A percentile compares a stretch with the other conserved stretches of the same genome.
Evolutionary conservation across 2,888 invertebrate species (phyloP).

Genomic region (Lymantria monacha): DNA sequence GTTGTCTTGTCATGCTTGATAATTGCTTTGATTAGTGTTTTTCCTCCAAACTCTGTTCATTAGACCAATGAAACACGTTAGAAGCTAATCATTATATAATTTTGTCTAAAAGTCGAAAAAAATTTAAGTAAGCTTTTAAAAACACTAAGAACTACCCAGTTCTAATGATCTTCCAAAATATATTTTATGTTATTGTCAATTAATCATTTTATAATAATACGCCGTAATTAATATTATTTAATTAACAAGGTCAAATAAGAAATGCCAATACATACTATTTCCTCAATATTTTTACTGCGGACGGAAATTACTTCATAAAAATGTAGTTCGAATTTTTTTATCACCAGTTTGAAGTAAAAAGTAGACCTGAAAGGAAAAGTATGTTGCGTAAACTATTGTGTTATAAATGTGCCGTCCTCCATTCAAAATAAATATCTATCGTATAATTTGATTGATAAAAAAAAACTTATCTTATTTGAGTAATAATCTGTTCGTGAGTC

Average conservation of each 20-base stretch:
- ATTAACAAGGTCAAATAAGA: not conserved
- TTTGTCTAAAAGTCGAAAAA: too few species aligned
- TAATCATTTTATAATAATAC: too few species aligned
- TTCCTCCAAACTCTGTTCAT: conserved; percentile 8
- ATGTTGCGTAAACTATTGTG: conserved; percentile 16
- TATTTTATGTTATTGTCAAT: too few species aligned
- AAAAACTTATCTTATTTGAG: not conserved
- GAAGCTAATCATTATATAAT: too few species aligned
- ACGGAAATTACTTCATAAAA: not conserved
- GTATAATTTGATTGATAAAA: not conserved
- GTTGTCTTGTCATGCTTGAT: conserved; percentile 27
- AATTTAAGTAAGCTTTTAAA: too few species aligned
- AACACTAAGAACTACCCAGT: too few species aligned
- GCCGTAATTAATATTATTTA: too few species aligned
- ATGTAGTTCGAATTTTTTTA: not conserved
- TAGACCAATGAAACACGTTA: too few species aligned
- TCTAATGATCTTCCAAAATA: too few species aligned
- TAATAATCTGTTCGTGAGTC: conserved; percentile 9
- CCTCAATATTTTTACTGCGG: not conserved
- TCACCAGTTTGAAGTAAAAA: conserved; percentile 7
- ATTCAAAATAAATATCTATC: not conserved
- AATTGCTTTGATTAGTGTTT: conserved; percentile 33
- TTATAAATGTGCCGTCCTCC: not conserved
- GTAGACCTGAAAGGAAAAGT: conserved; percentile 22
- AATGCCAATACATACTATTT: not conserved